A percentile compares a stretch with the other conserved stretches of the same genome.
phyloP scores from a whole-genome alignment of 2,888 invertebrate genomes.

The Drosophila phalerata region DNA sequence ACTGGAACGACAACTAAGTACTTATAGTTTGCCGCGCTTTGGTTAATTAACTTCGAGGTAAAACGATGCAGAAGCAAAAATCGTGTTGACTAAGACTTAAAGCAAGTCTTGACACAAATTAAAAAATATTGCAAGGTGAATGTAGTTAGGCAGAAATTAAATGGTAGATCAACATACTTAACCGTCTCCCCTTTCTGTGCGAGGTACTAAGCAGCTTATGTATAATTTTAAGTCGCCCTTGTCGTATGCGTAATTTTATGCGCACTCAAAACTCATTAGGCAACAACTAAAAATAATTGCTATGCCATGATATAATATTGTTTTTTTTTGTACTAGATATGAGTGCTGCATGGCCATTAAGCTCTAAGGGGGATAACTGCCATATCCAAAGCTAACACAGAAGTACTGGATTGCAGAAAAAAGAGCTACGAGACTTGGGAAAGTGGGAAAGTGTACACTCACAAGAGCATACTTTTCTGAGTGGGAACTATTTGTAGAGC shows the following conservation, averaged over 20 bases:
- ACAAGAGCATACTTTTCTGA: not conserved
- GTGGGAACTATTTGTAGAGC: conserved; percentile 41
- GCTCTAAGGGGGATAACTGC: not conserved
- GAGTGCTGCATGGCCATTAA: not conserved
- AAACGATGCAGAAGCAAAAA: not conserved
- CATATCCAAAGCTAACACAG: not conserved
- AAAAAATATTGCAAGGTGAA: not conserved
- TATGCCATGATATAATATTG: not conserved
- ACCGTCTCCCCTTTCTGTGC: no score
- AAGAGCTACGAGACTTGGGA: conserved; percentile 4
- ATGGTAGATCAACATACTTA: conserved; percentile 2
- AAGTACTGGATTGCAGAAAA: conserved; percentile 19
- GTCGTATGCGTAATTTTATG: not conserved
- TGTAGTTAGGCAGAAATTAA: not conserved
- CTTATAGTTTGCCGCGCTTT: conserved; percentile 21
- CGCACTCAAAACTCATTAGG: not conserved
- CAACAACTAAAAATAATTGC: not conserved
- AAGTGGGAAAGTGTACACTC: conserved; percentile 12
- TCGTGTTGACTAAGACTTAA: conserved; percentile 2
- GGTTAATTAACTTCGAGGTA: conserved; percentile 33
- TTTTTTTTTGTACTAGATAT: not conserved
- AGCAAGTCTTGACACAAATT: conserved; percentile 8
- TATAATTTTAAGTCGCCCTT: not conserved
- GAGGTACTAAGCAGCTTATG: conserved; percentile 4
- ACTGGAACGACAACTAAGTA: conserved; percentile 22